Conservation (phyloP, 53 echinoderm and acorn worm genomes). For the Paelopatides confundens region DNA sequence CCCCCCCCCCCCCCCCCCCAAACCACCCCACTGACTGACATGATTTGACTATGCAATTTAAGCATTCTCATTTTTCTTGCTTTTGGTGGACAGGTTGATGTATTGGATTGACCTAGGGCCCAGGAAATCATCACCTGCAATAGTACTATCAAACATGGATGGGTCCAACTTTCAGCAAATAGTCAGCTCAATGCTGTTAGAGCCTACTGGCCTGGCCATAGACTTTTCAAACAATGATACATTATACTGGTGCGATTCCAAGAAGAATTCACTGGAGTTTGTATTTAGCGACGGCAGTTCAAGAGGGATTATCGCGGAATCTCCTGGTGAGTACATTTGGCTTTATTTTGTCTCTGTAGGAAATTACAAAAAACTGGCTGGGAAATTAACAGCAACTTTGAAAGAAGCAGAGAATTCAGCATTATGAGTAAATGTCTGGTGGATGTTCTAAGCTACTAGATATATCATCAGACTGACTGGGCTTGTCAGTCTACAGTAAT, state of each 20-base stretch:
- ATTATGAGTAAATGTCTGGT: too few species aligned
- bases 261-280: constrained; percentile 70
- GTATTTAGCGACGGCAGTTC: constrained; percentile 69
- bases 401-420: too few species aligned
- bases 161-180: constrained; percentile 56
- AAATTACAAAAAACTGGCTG: too few species aligned
- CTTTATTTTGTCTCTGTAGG: too few species aligned
- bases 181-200: constrained; percentile 53
- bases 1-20: too few species aligned
- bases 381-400: too few species aligned
- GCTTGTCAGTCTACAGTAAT: too few species aligned
- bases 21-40: too few species aligned
- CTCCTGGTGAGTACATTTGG: background rate
- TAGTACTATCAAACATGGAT: constrained; percentile 88
- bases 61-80: too few species aligned
- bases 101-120: constrained; percentile 87
- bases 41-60: too few species aligned
- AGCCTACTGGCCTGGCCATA: constrained; percentile 81
- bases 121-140: background rate
- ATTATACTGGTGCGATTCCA: constrained; percentile 82
- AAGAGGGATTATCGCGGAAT: constrained; percentile 23
- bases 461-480: too few species aligned
- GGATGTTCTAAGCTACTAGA: too few species aligned
- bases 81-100: constrained; percentile 62
- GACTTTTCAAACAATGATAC: constrained; percentile 86